Evolutionary conservation across 2,888 invertebrate genomes (phyloP), one percentile per base, ranked within the genome.

Genomic region (Hydrotaea cyrtoneurina): DNA sequence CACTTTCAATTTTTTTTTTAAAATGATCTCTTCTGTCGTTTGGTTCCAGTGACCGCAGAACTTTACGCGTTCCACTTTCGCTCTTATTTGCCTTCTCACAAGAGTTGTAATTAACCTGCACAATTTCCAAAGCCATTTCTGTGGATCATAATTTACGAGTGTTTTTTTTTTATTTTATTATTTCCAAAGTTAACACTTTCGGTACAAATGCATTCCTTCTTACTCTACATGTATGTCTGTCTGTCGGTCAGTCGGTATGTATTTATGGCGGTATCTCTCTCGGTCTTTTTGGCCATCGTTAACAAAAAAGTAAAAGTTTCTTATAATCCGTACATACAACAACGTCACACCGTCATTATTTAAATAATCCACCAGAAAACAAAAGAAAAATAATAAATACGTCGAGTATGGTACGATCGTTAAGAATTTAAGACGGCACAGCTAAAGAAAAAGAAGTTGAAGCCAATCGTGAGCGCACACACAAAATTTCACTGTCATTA

Each of bases 401-500:
- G 39, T 69, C 15, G 4, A 15, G 8, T 69, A 46, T 26, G 31
- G 7, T 31, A 71, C 57, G 69, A 62, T 69, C 21, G 21, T 69
- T 43, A 69, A 43, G 66, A 43, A 64, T 39, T 64, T 19, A 77
- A 31, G 31, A 59, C n/a, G 17, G 17, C 50, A 13, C 17, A 26
- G 64, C 23, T 17, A 11, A 31, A 78, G 11, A 10, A 62, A n/a
- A 72, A n/a, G n/a, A n/a, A n/a, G n/a, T n/a, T n/a, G n/a, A n/a
- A 26, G 53, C 50, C 31, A 2, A 46, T 4, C 31, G 2, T 31
- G 31, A 31, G 31, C 31, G 31, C 31, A 66, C 0, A 19, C 23
- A 71, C 21, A 55, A 23, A 79, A 85, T 79, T 85, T 85, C 81
- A 85, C 84, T 85, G 84, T 85, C 84, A 85, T 76, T 85, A 59